Base-by-base conservation (phyloP, 1,140 invertebrate genomes). In the Camponotus vicinus region DNA sequence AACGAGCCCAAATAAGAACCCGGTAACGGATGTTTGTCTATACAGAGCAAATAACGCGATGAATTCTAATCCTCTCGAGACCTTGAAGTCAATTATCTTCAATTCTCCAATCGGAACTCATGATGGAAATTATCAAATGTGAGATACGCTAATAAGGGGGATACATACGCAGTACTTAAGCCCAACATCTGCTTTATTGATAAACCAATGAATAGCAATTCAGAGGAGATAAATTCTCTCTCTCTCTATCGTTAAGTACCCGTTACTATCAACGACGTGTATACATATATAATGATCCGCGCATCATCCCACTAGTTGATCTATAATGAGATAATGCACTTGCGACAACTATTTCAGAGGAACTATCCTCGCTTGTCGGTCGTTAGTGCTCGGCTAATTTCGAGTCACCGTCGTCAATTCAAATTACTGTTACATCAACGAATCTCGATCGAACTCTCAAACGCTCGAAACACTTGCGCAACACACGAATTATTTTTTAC, bases 371-470 rank as follows among this genome's bases (percentile, higher is more conserved):
- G 49, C 49, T 52, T 61, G 79, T 73, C 8, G 67, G 49, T 45
- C 78, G 66, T 87, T 85, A 85, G 83, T 86, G 85, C 70, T 71
- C 49, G 61, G 85, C 87, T 90, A 90, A 90, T 90, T 90, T 90
- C 45, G 80, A 70, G 71, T 90, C 87, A 85, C 59, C 34, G n/a
- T 52, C 32, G 79, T 55, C 73, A 89, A 88, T 90, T 89, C 45
- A 69, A 89, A 57, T 76, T 89, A 89, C 77, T 59, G 84, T 70
- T 52, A 61, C 42, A 61, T 71, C 79, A 77, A 89, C 66, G 88
- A 86, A 89, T 89, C 87, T 85, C 86, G 88, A 89, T 89, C 87
- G 76, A 86, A 86, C 84, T 86, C 69, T 45, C 42, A 57, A 66
- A 64, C 63, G 64, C 21, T 59, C 42, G 49, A 52, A 34, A 55